Evolutionary conservation across 92 coral and sea anemone genomes (phyloP), one percentile per base, ranked within the genome.

Genomic region (Metridium senile): DNA sequence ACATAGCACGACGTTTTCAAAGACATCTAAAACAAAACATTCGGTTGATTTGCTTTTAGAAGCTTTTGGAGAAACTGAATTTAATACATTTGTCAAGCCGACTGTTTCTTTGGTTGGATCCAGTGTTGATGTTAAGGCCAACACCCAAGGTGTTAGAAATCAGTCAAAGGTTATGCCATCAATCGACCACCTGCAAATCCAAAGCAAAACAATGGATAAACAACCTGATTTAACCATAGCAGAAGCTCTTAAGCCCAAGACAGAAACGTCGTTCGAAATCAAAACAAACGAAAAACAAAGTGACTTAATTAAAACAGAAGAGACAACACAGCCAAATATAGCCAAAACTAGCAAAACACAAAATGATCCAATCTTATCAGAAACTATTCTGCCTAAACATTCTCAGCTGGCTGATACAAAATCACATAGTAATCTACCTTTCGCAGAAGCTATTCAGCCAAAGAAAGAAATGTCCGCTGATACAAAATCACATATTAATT

Each of bases 111-210:
- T 1, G 10, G 45, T 8, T 63, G 4, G n/a, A 10, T 26, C 33
- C 4, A 19, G 69, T 63, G 69, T 63, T 63, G 20, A 29, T 2
- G 69, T 59, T 59, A 9, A 3, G 33, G 32, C 23, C 17, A 59
- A 54, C 56, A 35, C 54, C 76, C 53, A 57, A 25, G 56, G 67
- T 39, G 49, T 39, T 13, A 39, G 13, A 39, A 39, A 6, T 39
- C 8, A 39, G 11, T 33, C 78, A 73, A 35, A 43, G 32, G 21
- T 58, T 73, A 35, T 57, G 61, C 78, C 78, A 57, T 49, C 78
- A 58, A 62, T 27, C 26, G 56, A 34, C 78, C 78, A 73, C 78
- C 78, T 58, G 78, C 22, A 28, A 20, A 73, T 28, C 57, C 16
- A 54, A 10, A 73, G 67, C 51, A 73, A 63, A 58, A 73, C 32